phyloP scores from a whole-genome alignment of 2,888 invertebrate genomes.

The Aleiodes alternator region DNA sequence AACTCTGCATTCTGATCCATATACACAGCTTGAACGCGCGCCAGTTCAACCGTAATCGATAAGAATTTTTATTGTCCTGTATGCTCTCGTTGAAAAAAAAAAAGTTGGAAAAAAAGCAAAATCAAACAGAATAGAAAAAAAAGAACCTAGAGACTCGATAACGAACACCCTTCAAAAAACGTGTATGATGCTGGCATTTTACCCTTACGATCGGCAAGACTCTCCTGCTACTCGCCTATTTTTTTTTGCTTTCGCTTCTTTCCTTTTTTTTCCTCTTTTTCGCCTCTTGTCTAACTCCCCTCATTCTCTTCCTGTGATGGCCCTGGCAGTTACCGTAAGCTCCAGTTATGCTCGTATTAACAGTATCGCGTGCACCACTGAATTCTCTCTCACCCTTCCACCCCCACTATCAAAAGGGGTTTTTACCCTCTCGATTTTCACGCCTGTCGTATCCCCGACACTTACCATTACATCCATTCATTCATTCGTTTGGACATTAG shows the following conservation, averaged over 20 bases:
- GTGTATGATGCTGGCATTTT: conserved; percentile 20
- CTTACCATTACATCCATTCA: conserved; percentile 50
- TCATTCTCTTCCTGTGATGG: conserved; percentile 19
- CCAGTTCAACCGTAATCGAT: conserved; percentile 36
- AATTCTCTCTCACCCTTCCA: background rate
- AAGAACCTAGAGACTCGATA: conserved; percentile 22
- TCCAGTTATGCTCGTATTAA: conserved; percentile 54
- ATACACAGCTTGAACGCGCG: conserved; percentile 10
- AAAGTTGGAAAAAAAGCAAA: background rate
- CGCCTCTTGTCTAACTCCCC: conserved; percentile 38
- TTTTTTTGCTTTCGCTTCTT: background rate
- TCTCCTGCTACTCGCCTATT: background rate
- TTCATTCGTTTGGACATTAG: conserved; percentile 34
- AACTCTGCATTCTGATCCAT: background rate
- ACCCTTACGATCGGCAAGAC: conserved; percentile 20
- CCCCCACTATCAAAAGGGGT: background rate
- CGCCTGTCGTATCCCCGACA: conserved; percentile 52
- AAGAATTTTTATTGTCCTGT: conserved; percentile 41
- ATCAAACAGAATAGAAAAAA: too few species aligned
- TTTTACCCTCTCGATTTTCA: conserved; percentile 48
- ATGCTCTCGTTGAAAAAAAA: background rate
- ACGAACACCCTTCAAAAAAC: conserved; percentile 30
- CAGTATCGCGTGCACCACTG: conserved; percentile 40
- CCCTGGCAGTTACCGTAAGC: conserved; percentile 53
- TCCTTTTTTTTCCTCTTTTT: conserved; percentile 30